Evolutionary conservation across 2,797 vertebrate species (phyloP).

Genomic region (Pangasius larnaudii): DNA sequence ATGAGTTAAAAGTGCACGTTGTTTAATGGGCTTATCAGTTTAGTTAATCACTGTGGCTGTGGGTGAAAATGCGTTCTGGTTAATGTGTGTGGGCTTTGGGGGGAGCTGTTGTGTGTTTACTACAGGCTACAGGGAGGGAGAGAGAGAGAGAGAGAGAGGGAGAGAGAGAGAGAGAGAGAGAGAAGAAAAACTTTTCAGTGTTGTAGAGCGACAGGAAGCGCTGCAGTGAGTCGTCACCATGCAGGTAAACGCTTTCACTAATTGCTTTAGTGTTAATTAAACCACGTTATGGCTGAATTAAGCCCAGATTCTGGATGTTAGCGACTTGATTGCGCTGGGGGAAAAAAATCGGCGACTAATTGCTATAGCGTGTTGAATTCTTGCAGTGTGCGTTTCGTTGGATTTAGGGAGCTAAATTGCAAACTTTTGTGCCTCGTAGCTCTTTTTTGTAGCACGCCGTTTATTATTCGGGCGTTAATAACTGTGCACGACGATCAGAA

Average conservation of each 20-base stretch:
- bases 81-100: conserved; percentile 81
- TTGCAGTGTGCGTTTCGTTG: conserved; percentile 48
- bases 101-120: conserved; percentile 85
- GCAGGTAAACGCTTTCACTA: conserved; percentile 82
- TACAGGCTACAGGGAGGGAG: conserved; percentile 67
- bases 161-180: conserved; percentile 63
- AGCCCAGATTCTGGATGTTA: conserved; percentile 64
- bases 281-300: conserved; percentile 68
- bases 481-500: conserved; percentile 15
- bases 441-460: background rate
- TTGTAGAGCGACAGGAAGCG: conserved; percentile 77
- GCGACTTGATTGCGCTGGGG: conserved; percentile 55
- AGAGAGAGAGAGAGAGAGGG: conserved; percentile 61
- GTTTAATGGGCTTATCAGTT: conserved; percentile 6
- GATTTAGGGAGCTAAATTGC: conserved; percentile 75
- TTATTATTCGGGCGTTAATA: conserved; percentile 63
- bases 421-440: conserved; percentile 72
- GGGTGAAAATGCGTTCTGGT: conserved; percentile 43
- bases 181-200: conserved; percentile 79
- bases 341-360: conserved; percentile 60
- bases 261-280: conserved; percentile 83
- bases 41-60: background rate
- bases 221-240: conserved; percentile 79
- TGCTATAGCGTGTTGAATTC: conserved; percentile 51
- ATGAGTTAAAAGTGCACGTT: background rate